A percentile compares a stretch with the other conserved stretches of the same genome.
Conservation (phyloP, 2,888 invertebrate species). For the Teleogryllus oceanicus region DNA sequence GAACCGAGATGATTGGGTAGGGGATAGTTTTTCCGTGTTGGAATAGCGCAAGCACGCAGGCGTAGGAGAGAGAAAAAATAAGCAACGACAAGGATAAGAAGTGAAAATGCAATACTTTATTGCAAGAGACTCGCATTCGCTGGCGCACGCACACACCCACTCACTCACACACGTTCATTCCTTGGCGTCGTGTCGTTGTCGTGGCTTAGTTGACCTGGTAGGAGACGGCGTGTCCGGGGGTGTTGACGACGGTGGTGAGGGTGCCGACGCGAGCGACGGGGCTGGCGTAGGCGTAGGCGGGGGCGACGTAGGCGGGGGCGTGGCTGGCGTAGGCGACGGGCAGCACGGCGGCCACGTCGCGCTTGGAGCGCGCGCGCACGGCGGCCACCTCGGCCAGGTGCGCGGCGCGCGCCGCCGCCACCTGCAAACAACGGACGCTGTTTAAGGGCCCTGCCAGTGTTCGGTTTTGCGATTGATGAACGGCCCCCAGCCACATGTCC, state of each 20-base stretch:
- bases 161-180: constrained; percentile 21
- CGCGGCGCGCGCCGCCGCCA: constrained; percentile 40
- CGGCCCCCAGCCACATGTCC: too few relatives aligned
- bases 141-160: constrained; percentile 28
- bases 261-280: constrained; percentile 42
- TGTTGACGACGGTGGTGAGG: constrained; percentile 47
- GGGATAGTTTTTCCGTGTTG: too few relatives aligned
- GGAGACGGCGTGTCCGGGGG: constrained; percentile 48
- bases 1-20: too few relatives aligned
- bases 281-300: constrained; percentile 24
- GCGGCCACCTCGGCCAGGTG: constrained; percentile 38
- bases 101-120: too few relatives aligned
- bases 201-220: constrained; percentile 46
- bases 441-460: too few relatives aligned
- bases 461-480: too few relatives aligned
- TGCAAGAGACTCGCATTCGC: too few relatives aligned
- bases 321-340: constrained; percentile 30
- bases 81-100: too few relatives aligned
- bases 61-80: too few relatives aligned
- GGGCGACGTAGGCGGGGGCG: constrained; percentile 21
- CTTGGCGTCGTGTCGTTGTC: neutral
- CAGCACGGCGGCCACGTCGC: neutral
- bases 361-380: constrained; percentile 34
- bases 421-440: constrained; percentile 24
- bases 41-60: too few relatives aligned